Evolutionary conservation across 1,140 invertebrate species (phyloP), one percentile per base, ranked within the genome.

Genomic region (Agraylea sexmaculata): DNA sequence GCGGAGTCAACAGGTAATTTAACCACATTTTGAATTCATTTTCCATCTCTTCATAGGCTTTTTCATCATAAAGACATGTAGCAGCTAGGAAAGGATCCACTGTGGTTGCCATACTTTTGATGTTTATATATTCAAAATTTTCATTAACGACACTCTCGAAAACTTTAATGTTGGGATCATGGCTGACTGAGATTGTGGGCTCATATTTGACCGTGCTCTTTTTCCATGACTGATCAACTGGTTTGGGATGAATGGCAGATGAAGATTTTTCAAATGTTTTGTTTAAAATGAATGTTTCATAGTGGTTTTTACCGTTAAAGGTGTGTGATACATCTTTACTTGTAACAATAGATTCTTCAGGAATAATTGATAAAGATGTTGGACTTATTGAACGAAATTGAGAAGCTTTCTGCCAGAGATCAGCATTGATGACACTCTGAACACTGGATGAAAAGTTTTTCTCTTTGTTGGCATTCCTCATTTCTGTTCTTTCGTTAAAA

Each of bases 1-100:
- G 82, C 5, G 87, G 84, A 2, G 85, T 87, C 1, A 94, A 60
- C 21, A 93, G 64, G 37, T 78, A 81, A 60, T 93, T 93, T 0
- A 93, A 59, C 88, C 88, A 93, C 45, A 82, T 80, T 46, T 78
- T 81, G 51, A 93, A 89, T 46, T 84, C 79, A 1, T 64, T 60
- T 60, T 87, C 82, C 56, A 91, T 83, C 43, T 80, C 77, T 32
- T 80, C 72, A 8, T 89, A 71, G 65, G 85, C 87, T 51, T 74
- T 65, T 49, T 83, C 78, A 59, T 88, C 83, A 55, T 83, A 80
- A 53, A 83, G 86, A 53, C 80, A 67, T 2, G 72, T 73, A 8
- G 71, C 67, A 3, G 71, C 71, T 25, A 74, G 49, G 50, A 83
- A 83, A 5, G 80, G 81, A 64, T 82, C 76, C 11, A 72, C 58